Evolutionary conservation across 2,113 vertebrate species (phyloP).

Genomic region (Phocoena sinus): DNA sequence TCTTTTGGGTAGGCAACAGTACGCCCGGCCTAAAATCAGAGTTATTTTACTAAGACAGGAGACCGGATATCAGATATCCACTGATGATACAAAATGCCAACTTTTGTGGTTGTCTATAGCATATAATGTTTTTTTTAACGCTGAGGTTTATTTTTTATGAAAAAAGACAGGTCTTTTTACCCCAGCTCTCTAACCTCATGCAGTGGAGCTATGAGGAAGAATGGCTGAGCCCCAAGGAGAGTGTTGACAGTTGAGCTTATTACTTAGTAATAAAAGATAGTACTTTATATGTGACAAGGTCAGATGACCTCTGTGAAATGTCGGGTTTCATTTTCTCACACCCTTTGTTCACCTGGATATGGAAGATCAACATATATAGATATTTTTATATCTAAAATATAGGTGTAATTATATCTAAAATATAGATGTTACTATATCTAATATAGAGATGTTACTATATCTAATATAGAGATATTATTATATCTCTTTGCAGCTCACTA

Average conservation of each 20-base stretch:
- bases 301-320: not conserved
- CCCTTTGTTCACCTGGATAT: not conserved
- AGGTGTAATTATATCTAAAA: not conserved
- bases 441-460: not conserved
- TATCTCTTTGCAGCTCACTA: not conserved
- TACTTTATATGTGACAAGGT: not conserved
- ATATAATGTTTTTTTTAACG: not conserved
- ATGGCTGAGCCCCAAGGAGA: not conserved
- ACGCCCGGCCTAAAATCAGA: not conserved
- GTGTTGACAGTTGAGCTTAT: not conserved
- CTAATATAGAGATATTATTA: not conserved
- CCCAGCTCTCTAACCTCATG: not conserved
- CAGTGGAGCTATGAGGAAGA: not conserved
- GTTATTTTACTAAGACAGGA: not conserved
- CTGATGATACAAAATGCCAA: not conserved
- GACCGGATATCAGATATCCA: not conserved
- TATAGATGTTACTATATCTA: not conserved
- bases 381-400: not conserved
- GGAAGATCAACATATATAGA: not conserved
- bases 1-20: not conserved
- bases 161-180: not conserved
- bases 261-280: not conserved
- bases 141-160: not conserved
- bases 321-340: not conserved
- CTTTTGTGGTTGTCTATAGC: not conserved